phyloP scores from a whole-genome alignment of 1,140 invertebrate genomes.

The Drosophila parabipectinata region DNA sequence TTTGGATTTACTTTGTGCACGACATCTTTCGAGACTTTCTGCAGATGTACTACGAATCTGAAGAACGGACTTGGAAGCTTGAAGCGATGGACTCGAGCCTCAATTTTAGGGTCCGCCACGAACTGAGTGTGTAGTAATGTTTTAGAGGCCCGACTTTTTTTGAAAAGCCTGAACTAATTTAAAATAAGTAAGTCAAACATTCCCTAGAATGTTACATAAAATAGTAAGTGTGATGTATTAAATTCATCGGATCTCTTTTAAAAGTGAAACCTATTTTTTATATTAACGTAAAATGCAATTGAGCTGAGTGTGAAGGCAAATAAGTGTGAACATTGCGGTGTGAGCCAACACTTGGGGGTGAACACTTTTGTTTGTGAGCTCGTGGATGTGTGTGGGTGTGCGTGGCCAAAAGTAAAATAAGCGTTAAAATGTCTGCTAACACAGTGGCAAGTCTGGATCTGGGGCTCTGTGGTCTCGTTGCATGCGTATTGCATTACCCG shows the following conservation, averaged over 20 bases:
- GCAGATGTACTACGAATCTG: constrained; percentile 1
- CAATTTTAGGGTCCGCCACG: too few relatives aligned
- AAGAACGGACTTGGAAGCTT: background rate
- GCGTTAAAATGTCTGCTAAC: constrained; percentile 80
- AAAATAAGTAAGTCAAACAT: too few relatives aligned
- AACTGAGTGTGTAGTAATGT: too few relatives aligned
- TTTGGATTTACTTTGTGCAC: constrained; percentile 46
- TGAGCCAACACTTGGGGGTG: constrained; percentile 5
- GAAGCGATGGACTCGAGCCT: background rate
- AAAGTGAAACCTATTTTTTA: constrained; percentile 3
- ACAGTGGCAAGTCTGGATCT: constrained; percentile 37
- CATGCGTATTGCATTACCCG: constrained; percentile 76
- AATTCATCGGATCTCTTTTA: background rate
- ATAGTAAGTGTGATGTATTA: background rate
- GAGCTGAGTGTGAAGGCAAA: constrained; percentile 70
- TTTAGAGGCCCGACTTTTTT: too few relatives aligned
- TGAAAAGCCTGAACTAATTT: too few relatives aligned
- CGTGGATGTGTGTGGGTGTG: constrained; percentile 32
- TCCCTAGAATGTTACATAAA: background rate
- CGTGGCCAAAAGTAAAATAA: constrained; percentile 78
- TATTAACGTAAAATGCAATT: constrained; percentile 56
- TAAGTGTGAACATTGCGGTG: constrained; percentile 75
- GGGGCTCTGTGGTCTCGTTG: constrained; percentile 43
- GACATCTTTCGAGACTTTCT: constrained; percentile 41
- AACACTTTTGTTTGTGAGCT: constrained; percentile 1